Percentiles rank a stretch among this genome's conserved stretches.
phyloP scores from a whole-genome alignment of 2,888 invertebrate genomes.

The Monoplex corrugatus region DNA sequence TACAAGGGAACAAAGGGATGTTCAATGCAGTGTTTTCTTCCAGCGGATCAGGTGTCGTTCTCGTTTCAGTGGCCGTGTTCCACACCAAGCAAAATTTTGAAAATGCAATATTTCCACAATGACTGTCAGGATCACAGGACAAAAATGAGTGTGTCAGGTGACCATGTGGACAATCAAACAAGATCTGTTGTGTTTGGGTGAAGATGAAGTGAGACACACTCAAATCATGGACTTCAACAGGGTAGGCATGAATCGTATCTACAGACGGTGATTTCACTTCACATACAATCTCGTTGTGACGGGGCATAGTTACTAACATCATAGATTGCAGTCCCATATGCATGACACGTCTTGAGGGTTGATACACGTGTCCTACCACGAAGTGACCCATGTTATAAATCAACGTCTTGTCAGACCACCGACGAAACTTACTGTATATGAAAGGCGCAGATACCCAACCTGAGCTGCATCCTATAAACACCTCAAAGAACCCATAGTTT shows the following conservation, averaged over 20 bases:
- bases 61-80: neutral
- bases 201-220: neutral
- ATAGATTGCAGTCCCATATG: neutral
- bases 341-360: neutral
- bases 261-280: neutral
- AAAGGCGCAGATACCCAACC: no score
- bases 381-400: neutral
- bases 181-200: neutral
- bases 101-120: neutral
- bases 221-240: neutral
- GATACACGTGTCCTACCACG: no score
- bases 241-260: neutral
- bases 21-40: neutral
- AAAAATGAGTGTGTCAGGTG: neutral
- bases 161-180: neutral
- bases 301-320: neutral
- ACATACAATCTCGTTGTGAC: neutral
- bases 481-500: no score
- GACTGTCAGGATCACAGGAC: neutral
- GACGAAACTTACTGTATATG: neutral
- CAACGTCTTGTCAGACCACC: slow-evolving; percentile 8
- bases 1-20: neutral
- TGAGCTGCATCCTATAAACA: no score
- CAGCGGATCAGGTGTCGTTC: no score
- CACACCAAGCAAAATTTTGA: no score